Base-by-base conservation (phyloP, 1,140 invertebrate species). In the Rhopalosiphum padi region DNA sequence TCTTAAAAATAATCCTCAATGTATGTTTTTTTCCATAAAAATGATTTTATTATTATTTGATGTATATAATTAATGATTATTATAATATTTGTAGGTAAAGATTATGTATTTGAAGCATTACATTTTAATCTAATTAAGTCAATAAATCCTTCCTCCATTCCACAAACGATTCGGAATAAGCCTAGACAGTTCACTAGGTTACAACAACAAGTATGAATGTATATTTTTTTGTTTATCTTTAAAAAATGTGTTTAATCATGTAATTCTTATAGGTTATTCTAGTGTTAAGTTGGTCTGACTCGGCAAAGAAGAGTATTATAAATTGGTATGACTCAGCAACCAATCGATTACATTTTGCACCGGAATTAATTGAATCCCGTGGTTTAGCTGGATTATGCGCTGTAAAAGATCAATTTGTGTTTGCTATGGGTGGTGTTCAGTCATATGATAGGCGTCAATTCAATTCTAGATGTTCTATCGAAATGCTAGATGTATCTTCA, bases 51-150 rank as follows among this genome's bases (percentile, higher is more conserved):
- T 25, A 55, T 55, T 41, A 25, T n/a, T 21, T 1, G 25, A 60
- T 94, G 4, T 35, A 93, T 15, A 21, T 30, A 41, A 46, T 51
- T 2, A 30, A 43, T 85, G 3, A 86, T 37, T 48, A n/a, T 60
- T 3, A 9, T 22, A 93, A 8, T 22, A 93, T 86, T 94, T 94
- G 1, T 93, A 96, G 96, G 97, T 95, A 99, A 98, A 94, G 98
- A 98, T 94, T 99, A 97, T 96, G 98, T 46, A 87, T 99, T 99
- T 94, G 98, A 99, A 96, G 98, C 98, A 37, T 96, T 99, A 94
- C 98, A 98, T 94, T 99, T 97, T 96, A 98, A 99, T 95, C 95
- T 99, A 37, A 30, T 99, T 90, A 98, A 98, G 95, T 97, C 97
- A 30, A 98, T 99, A 95, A 97, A 97, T 94, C 98, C 48, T 98